Conservation (phyloP, 2,888 invertebrate genomes). For the Oegoconia quadripuncta region DNA sequence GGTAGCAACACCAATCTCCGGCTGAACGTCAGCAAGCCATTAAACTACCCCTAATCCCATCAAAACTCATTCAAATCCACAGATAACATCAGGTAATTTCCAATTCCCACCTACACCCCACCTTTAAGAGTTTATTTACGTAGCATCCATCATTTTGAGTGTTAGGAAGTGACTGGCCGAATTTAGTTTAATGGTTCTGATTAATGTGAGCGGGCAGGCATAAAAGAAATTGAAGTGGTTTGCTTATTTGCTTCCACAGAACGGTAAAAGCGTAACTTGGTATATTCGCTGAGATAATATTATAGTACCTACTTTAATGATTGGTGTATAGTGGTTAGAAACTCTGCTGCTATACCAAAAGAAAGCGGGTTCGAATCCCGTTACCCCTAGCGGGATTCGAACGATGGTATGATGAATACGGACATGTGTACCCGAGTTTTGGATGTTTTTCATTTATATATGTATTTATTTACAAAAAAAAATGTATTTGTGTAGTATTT, state of each 20-base stretch:
- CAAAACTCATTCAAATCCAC: conserved; percentile 25
- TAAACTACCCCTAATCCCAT: not conserved
- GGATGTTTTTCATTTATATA: no score
- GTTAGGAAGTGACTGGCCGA: conserved; percentile 40
- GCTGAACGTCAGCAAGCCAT: not conserved
- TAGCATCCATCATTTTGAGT: conserved; percentile 28
- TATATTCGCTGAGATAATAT: not conserved
- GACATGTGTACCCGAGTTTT: no score
- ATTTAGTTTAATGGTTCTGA: conserved; percentile 26
- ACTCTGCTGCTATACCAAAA: no score
- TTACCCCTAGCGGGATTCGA: no score
- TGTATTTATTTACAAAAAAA: no score
- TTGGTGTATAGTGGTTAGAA: no score
- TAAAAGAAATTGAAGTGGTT: conserved; percentile 8
- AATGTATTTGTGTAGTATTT: no score
- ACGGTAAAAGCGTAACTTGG: no score
- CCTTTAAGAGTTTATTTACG: conserved; percentile 7
- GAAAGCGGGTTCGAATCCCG: no score
- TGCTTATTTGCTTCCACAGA: not conserved
- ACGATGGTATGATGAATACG: no score
- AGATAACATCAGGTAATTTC: conserved; percentile 49
- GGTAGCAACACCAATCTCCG: no score
- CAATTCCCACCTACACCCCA: conserved; percentile 38
- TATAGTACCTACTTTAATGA: not conserved
- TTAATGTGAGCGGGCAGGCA: conserved; percentile 30